Evolutionary conservation across 2,113 vertebrate species (phyloP).

Genomic region (Sprattus sprattus): DNA sequence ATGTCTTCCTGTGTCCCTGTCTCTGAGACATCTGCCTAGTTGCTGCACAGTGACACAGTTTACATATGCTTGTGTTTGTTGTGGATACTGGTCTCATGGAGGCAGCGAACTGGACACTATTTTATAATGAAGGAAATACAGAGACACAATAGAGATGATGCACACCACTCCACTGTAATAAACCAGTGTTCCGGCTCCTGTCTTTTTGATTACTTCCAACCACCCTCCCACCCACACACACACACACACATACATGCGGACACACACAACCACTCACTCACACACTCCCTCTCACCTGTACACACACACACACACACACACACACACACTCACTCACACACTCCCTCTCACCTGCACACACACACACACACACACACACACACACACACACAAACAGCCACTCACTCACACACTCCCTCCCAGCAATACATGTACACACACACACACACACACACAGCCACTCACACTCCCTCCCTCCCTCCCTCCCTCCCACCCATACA

Average conservation of each 20-base stretch:
- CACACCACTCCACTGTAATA: no score
- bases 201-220: background rate
- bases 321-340: no score
- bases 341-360: background rate
- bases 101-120: background rate
- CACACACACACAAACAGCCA: background rate
- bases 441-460: background rate
- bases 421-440: background rate
- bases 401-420: background rate
- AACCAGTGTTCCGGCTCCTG: background rate
- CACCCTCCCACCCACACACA: background rate
- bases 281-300: background rate
- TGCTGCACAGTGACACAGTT: background rate
- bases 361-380: background rate
- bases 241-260: background rate
- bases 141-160: background rate
- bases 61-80: background rate
- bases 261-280: background rate
- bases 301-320: background rate
- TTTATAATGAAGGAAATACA: background rate
- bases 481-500: no score
- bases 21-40: background rate
- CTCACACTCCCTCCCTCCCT: no score
- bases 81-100: background rate
- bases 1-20: background rate